Evolutionary conservation across 2,888 invertebrate genomes (phyloP).

Genomic region (Drosophila algonquin): DNA sequence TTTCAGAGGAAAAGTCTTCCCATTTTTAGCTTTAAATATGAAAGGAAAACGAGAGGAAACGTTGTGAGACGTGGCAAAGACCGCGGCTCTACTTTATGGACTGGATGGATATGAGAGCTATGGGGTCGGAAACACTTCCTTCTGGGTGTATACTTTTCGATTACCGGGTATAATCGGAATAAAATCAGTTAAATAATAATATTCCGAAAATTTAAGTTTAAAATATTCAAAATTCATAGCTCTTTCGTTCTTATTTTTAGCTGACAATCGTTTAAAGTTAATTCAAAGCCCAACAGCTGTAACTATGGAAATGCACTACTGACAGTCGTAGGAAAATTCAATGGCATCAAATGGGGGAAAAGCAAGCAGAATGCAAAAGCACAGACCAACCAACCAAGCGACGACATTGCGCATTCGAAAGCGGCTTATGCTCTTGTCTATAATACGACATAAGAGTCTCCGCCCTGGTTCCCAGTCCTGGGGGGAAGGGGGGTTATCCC

Average conservation of each 20-base stretch:
- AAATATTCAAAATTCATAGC: background rate
- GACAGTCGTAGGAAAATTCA: conserved; percentile 22
- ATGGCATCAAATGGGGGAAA: background rate
- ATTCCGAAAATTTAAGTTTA: background rate
- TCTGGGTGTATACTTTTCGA: too few relatives aligned
- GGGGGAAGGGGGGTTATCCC: background rate
- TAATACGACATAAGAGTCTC: conserved; percentile 37
- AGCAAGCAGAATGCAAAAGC: background rate
- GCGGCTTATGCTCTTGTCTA: conserved; percentile 48
- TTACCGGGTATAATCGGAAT: too few relatives aligned
- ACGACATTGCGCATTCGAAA: conserved; percentile 30
- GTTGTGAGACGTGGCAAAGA: too few relatives aligned
- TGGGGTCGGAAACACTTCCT: too few relatives aligned
- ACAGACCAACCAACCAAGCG: conserved; percentile 7
- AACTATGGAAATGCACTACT: conserved; percentile 29
- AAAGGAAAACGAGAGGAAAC: too few relatives aligned
- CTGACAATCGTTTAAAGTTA: conserved; percentile 17
- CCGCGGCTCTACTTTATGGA: too few relatives aligned
- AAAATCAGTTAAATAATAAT: conserved; percentile 11
- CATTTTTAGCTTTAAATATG: too few relatives aligned
- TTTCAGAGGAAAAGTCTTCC: background rate
- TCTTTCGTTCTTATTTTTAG: conserved; percentile 64
- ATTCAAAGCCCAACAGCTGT: conserved; percentile 32
- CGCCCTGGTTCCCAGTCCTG: background rate
- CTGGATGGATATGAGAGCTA: too few relatives aligned